These are phyloP conservation scores for Dolichopus griseipennis DNA, from an alignment of 2,888 invertebrate genomes.

Conservation along the genomic window DNA sequence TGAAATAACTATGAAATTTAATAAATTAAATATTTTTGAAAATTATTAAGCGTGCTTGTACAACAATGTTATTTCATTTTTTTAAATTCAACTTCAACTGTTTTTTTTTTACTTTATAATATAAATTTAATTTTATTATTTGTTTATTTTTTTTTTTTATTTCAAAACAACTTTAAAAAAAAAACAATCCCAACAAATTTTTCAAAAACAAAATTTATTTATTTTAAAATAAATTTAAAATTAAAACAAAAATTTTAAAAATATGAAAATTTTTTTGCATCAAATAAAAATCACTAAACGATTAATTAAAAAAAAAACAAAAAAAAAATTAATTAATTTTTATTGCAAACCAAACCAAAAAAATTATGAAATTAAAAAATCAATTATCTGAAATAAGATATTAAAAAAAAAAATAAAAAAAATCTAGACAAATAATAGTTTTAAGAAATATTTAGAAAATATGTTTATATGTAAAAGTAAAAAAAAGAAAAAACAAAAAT, in stretches of 20 bases:
- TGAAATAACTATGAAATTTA: too few relatives aligned
- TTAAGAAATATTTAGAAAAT: not conserved
- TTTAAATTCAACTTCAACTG: too few relatives aligned
- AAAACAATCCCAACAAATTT: not conserved
- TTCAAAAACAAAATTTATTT: not conserved
- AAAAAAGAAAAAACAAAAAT: too few relatives aligned
- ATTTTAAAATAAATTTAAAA: not conserved
- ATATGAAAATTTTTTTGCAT: not conserved
- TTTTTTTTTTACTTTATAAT: too few relatives aligned
- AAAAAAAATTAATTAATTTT: not conserved
- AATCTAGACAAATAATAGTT: constrained; percentile 4
- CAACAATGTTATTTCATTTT: too few relatives aligned
- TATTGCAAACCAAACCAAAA: too few relatives aligned
- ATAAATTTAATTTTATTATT: too few relatives aligned
- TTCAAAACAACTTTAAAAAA: not conserved
- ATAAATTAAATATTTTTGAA: too few relatives aligned
- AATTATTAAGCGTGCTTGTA: too few relatives aligned
- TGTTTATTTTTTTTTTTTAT: too few relatives aligned
- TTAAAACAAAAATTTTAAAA: not conserved
- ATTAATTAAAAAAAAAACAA: not conserved
- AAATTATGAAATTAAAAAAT: not conserved
- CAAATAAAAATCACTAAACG: not conserved
- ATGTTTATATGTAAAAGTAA: not conserved
- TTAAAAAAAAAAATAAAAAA: not conserved
- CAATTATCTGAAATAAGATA: not conserved